A percentile compares a stretch with the other conserved stretches of the same genome.
phyloP scores from a whole-genome alignment of 2,888 invertebrate species.

The Tinea semifulvella region DNA sequence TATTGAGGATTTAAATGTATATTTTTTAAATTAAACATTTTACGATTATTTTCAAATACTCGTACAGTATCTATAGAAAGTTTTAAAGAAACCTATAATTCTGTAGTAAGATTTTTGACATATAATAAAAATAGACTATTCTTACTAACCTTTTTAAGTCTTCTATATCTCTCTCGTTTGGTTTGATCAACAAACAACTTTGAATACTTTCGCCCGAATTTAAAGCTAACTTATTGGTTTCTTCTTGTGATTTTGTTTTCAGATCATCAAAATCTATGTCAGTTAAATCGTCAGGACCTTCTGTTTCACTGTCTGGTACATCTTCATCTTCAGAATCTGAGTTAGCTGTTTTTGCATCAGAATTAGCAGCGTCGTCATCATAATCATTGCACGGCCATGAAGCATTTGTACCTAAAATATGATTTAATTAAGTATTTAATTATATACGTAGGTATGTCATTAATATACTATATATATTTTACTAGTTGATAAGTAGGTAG shows the following conservation, averaged over 20 bases:
- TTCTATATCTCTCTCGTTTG: slow-evolving; percentile 61
- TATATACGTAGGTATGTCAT: no score
- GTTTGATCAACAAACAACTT: slow-evolving; percentile 49
- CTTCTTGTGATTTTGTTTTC: slow-evolving; percentile 25
- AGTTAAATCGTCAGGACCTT: neutral
- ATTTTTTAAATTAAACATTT: no score
- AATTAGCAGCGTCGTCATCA: slow-evolving; percentile 53
- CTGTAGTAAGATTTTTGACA: neutral
- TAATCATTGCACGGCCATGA: slow-evolving; percentile 57
- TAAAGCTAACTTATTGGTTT: slow-evolving; percentile 28
- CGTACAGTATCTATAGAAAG: no score
- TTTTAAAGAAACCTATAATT: no score
- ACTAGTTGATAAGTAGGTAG: no score
- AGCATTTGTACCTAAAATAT: slow-evolving; percentile 49
- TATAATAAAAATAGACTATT: slow-evolving; percentile 9
- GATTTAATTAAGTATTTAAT: no score
- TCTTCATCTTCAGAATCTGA: slow-evolving; percentile 49
- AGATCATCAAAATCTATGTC: slow-evolving; percentile 41
- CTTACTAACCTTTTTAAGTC: slow-evolving; percentile 63
- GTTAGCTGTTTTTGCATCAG: slow-evolving; percentile 50
- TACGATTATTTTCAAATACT: no score
- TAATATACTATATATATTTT: no score
- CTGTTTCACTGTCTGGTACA: slow-evolving; percentile 33
- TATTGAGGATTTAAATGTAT: no score
- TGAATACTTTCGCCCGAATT: slow-evolving; percentile 48